phyloP scores from a whole-genome alignment of 30 jellyfish, hydroid and myxozoan genomes.

The Sanderia malayensis region DNA sequence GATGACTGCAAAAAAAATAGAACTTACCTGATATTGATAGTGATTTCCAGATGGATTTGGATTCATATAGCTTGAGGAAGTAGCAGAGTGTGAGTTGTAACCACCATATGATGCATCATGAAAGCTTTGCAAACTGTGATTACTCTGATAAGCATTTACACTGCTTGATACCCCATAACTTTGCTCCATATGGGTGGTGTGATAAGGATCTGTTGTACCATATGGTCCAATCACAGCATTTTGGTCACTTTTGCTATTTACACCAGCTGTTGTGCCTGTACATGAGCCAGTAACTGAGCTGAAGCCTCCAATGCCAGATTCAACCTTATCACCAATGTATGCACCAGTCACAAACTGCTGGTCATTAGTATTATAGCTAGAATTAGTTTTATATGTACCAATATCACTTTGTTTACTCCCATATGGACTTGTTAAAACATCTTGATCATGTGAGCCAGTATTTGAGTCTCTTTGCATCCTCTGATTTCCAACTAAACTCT shows the following conservation, averaged over 20 bases:
- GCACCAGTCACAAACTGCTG: neutral
- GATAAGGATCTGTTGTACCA: conserved; percentile 3
- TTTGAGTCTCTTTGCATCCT: too few species aligned
- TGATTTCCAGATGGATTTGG: conserved; percentile 52
- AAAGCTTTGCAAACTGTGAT: too few species aligned
- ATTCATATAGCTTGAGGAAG: conserved; percentile 20
- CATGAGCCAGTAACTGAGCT: too few species aligned
- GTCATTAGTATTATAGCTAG: too few species aligned
- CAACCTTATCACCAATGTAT: too few species aligned
- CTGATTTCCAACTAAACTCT: too few species aligned
- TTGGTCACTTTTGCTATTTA: too few species aligned
- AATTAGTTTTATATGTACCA: neutral
- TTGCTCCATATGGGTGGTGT: neutral
- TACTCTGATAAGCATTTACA: neutral
- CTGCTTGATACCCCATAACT: neutral
- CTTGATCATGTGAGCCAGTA: neutral
- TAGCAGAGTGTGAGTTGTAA: neutral
- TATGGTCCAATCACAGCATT: conserved; percentile 20
- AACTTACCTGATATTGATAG: conserved; percentile 22
- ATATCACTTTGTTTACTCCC: neutral
- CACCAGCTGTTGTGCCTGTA: too few species aligned
- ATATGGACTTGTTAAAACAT: neutral
- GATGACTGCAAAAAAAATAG: neutral
- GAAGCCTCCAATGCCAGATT: too few species aligned
- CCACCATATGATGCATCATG: too few species aligned